A percentile compares a stretch with the other conserved stretches of the same genome.
These are phyloP conservation scores for Ctenopoma kingsleyae DNA, from an alignment of 2,797 vertebrate genomes.

Conservation along the genomic window DNA sequence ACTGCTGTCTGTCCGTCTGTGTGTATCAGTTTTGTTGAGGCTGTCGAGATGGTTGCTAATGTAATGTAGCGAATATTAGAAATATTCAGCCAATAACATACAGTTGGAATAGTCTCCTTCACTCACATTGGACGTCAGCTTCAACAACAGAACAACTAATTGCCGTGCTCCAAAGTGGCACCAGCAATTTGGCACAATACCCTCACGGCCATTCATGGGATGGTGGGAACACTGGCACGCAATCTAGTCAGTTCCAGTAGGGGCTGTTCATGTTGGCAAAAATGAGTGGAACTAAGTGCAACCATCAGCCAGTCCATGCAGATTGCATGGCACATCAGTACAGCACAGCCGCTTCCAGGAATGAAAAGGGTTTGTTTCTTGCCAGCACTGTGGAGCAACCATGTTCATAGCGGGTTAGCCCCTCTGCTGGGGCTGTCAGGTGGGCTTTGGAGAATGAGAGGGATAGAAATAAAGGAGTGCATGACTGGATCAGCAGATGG, in stretches of 20 bases:
- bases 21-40: slow-evolving; percentile 2
- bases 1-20: slow-evolving; percentile 26
- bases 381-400: slow-evolving; percentile 68
- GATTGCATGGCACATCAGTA: slow-evolving; percentile 71
- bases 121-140: slow-evolving; percentile 24
- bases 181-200: slow-evolving; percentile 54
- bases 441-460: slow-evolving; percentile 71
- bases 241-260: slow-evolving; percentile 58
- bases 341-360: slow-evolving; percentile 52
- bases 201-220: slow-evolving; percentile 54
- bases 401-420: slow-evolving; percentile 72
- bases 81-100: slow-evolving; percentile 13
- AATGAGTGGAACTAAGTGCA: slow-evolving; percentile 58
- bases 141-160: slow-evolving; percentile 58
- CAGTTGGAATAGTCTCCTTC: slow-evolving; percentile 10
- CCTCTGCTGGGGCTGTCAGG: slow-evolving; percentile 67
- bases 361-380: slow-evolving; percentile 40
- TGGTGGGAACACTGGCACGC: slow-evolving; percentile 63
- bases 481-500: slow-evolving; percentile 75
- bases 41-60: not conserved
- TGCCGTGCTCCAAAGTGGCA: slow-evolving; percentile 54
- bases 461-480: slow-evolving; percentile 70
- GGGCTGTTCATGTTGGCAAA: slow-evolving; percentile 64
- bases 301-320: slow-evolving; percentile 66
- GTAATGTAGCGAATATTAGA: slow-evolving; percentile 23